Evolutionary conservation across 2,888 invertebrate species (phyloP), one percentile per base, ranked within the genome.

Genomic region (Heterodera filipjevi): DNA sequence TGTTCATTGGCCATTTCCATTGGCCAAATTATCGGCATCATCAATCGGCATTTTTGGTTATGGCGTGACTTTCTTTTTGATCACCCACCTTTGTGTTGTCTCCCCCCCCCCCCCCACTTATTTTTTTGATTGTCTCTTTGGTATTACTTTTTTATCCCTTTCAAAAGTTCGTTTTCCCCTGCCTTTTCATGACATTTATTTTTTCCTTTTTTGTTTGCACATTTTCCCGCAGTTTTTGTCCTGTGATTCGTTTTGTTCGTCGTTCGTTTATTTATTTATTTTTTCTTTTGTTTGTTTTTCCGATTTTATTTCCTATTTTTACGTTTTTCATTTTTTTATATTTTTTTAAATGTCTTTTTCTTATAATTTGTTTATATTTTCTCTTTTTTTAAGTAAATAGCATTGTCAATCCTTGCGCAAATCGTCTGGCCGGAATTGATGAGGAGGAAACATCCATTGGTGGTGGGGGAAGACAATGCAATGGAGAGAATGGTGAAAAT

Each of bases 381-480:
- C n/a, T n/a, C n/a, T 35, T 32, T 14, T 19, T 81, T 82, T 83
- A 46, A 82, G 82, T 83, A 68, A 82, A 79, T 68, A 83, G 82
- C 68, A 82, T 82, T 22, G 78, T 78, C 66, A 83, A 81, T n/a
- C 68, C 78, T 39, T 72, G 78, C 22, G 82, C 76, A 35, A 76
- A 49, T n/a, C 81, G 80, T 22, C 77, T 82, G 30, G 78, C 80
- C 39, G 82, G 82, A 39, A 82, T 82, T 71, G 82, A 82, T 71
- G 82, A 82, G 71, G 82, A 82, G 59, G 77, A 80, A n/a, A 33
- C 32, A 10, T 22, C 16, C 33, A 68, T 59, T 59, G 59, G 59
- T 3, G 3, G 59, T 5, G n/a, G 59, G 27, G 59, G n/a, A 59
- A n/a, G 59, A 49, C 12, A 64, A 64, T 12, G 49, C 49, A 49